Percentiles rank a stretch among this genome's conserved stretches.
Evolutionary conservation across 2,888 invertebrate species (phyloP).

Genomic region (Drosophila greeni): DNA sequence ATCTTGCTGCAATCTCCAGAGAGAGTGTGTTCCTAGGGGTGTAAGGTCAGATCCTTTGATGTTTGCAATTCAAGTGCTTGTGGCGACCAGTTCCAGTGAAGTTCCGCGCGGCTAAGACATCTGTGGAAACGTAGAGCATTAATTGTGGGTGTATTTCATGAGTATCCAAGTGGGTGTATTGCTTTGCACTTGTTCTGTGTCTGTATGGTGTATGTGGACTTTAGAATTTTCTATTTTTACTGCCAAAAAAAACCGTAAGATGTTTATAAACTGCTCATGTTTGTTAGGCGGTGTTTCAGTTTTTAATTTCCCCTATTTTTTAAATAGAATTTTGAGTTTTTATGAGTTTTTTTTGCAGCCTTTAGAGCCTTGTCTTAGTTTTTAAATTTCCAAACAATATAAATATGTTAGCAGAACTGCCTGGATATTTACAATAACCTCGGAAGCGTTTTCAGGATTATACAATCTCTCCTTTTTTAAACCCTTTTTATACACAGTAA

Average conservation of each 20-base stretch:
- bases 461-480: not conserved
- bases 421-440: not conserved
- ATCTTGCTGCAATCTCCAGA: conserved; percentile 79
- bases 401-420: not conserved
- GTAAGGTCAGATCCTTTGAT: conserved; percentile 8
- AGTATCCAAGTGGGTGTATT: not conserved
- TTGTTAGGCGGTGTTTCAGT: not conserved
- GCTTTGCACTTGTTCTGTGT: not conserved
- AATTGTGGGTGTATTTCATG: conserved; percentile 28
- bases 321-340: no score
- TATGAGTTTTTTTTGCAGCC: no score
- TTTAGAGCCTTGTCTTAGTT: no score
- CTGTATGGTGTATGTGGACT: not conserved
- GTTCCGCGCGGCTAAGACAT: conserved; percentile 46
- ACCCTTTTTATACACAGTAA: no score
- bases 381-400: no score
- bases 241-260: not conserved
- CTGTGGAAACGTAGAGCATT: conserved; percentile 42
- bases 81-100: conserved; percentile 6
- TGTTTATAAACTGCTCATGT: not conserved
- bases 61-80: conserved; percentile 5
- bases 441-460: not conserved
- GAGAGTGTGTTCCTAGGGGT: not conserved
- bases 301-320: not conserved
- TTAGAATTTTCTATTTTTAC: not conserved